Base-by-base conservation (phyloP, 2,888 invertebrate species). In the Trichopoda pennipes region DNA sequence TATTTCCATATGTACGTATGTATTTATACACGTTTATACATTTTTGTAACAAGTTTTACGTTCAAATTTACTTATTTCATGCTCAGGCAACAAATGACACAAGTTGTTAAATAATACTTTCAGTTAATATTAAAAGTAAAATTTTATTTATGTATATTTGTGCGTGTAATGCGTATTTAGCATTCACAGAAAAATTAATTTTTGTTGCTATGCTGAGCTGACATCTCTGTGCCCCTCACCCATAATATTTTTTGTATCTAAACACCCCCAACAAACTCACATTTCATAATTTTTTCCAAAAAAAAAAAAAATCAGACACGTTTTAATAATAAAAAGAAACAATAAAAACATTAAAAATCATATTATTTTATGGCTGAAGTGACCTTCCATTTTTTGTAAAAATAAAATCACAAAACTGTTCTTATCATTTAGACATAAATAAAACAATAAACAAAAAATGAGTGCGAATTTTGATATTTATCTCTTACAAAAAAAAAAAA, bases 311-410 rank as follows among this genome's bases (percentile, higher is more conserved):
- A 47, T 10, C 28, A 17, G 14, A 64, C 74, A 64, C 74, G 56
- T 64, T 64, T 74, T 56, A 35, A 60, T 51, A 72, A 63, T 63
- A 44, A 70, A 61, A 42, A 21, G n/a, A 17, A 49, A 72, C 28
- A 73, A 38, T 14, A 63, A 19, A 12, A 55, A 35, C 23, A 32
- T 42, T 51, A 19, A 28, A 44, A 53, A 17, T 8, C n/a, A 55
- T 63, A 44, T 63, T 6, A 61, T 16, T 44, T 42, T 44, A 73
- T 47, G 44, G 53, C 44, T 44, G 19, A 66, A 64, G 35, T 72
- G 75, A 55, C 80, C 75, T 80, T 80, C 70, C 32, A 80, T 44
- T 72, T 75, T 49, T 75, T 58, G 69, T 70, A 64, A 69, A 58
- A 69, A 60, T 9, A 58, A 44, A 38, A 32, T 35, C 58, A 72